phyloP scores from a whole-genome alignment of 2,797 vertebrate species.

The Melanotaenia boesemani region DNA sequence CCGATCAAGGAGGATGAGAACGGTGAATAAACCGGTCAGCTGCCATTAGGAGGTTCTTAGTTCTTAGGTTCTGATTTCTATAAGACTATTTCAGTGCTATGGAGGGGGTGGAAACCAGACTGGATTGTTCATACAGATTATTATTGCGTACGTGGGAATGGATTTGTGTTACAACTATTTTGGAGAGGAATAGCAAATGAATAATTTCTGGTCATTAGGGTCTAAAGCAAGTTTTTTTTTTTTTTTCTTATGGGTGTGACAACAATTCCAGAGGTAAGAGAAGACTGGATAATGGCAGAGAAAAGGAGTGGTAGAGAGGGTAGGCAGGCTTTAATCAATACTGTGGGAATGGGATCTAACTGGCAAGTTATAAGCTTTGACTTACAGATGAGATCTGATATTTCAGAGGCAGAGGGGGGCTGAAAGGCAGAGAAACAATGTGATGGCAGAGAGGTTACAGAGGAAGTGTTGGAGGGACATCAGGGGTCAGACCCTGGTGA shows the following conservation, averaged over 20 bases:
- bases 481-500: background rate
- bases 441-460: background rate
- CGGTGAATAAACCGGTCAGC: background rate
- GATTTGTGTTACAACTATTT: background rate
- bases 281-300: background rate
- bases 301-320: background rate
- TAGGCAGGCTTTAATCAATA: background rate
- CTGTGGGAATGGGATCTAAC: background rate
- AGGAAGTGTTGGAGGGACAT: background rate
- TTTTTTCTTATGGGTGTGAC: conserved; percentile 1
- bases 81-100: background rate
- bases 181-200: background rate
- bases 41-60: background rate
- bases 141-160: background rate
- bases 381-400: background rate
- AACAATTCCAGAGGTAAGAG: background rate
- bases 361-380: background rate
- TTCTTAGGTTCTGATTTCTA: no score
- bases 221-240: background rate
- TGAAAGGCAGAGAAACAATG: background rate
- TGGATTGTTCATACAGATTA: background rate
- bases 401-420: background rate
- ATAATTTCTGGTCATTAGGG: background rate
- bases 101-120: no score
- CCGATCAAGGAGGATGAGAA: no score